Evolutionary conservation across 2,888 invertebrate species (phyloP).

Genomic region (Saturnia pavonia): DNA sequence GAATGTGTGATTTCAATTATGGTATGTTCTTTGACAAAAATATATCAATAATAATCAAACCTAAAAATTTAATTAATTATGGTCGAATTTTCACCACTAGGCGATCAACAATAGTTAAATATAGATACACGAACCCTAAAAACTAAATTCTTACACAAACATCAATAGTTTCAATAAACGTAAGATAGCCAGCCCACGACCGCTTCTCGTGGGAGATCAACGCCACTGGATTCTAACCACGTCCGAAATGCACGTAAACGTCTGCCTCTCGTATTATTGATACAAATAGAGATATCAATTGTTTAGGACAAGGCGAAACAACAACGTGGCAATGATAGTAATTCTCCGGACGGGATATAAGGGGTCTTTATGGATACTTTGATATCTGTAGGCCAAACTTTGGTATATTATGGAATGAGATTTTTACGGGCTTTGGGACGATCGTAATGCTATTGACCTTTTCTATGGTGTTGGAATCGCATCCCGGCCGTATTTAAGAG

Average conservation of each 20-base stretch:
- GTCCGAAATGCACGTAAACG: slow-evolving; percentile 76
- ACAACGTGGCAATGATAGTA: slow-evolving; percentile 67
- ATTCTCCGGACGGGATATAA: slow-evolving; percentile 57
- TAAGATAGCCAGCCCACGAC: slow-evolving; percentile 39
- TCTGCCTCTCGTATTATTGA: slow-evolving; percentile 77
- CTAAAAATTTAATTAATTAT: too few species aligned
- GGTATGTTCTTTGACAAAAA: too few species aligned
- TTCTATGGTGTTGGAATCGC: slow-evolving; percentile 40
- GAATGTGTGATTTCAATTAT: too few species aligned
- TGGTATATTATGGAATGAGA: slow-evolving; percentile 51
- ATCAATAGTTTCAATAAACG: slow-evolving; percentile 64
- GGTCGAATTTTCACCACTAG: too few species aligned
- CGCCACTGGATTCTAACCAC: slow-evolving; percentile 67
- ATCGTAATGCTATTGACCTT: slow-evolving; percentile 55
- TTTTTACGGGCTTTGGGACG: slow-evolving; percentile 55
- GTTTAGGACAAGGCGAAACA: slow-evolving; percentile 75
- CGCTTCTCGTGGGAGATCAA: slow-evolving; percentile 43
- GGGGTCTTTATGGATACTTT: slow-evolving; percentile 56
- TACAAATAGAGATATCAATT: slow-evolving; percentile 82
- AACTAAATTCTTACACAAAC: slow-evolving; percentile 41
- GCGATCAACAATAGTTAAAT: too few species aligned
- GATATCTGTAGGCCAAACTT: slow-evolving; percentile 54
- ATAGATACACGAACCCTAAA: neutral
- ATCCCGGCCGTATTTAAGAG: slow-evolving; percentile 31
- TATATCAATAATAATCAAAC: too few species aligned